These are phyloP conservation scores for Girardinichthys multiradiatus DNA, from an alignment of 2,113 vertebrate genomes.

Conservation along the genomic window DNA sequence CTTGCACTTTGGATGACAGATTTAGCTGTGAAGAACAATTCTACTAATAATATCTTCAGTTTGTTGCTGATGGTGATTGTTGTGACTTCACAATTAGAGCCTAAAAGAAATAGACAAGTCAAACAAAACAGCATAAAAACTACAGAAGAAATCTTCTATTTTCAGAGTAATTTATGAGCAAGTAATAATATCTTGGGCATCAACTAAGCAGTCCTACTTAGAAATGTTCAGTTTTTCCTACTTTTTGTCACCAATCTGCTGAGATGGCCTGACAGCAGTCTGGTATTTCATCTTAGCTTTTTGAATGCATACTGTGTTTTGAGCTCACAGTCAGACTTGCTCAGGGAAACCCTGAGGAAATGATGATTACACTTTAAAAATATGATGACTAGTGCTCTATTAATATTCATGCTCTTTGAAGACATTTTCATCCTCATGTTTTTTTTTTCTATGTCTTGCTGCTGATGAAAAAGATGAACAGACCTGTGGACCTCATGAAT, in stretches of 20 bases:
- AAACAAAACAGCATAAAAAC: background rate
- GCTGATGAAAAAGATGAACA: conserved; percentile 92
- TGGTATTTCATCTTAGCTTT: conserved; percentile 75
- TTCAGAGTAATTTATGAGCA: no score
- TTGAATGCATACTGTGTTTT: conserved; percentile 67
- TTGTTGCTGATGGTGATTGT: background rate
- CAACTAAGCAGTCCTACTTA: conserved; percentile 14
- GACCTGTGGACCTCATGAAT: conserved; percentile 97
- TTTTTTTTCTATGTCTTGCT: conserved; percentile 80
- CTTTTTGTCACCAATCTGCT: conserved; percentile 49
- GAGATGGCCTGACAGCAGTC: conserved; percentile 51
- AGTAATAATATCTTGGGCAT: no score
- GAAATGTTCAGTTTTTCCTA: conserved; percentile 43
- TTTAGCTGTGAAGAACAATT: background rate
- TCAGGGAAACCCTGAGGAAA: conserved; percentile 77
- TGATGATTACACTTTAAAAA: conserved; percentile 70
- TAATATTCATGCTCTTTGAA: conserved; percentile 81
- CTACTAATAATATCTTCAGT: background rate
- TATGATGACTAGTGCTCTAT: conserved; percentile 57
- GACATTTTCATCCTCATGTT: conserved; percentile 78
- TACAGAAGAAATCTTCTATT: background rate
- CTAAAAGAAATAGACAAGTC: background rate
- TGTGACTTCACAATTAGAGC: background rate
- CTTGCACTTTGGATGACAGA: background rate
- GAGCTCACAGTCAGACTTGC: conserved; percentile 72